Percentiles rank a stretch among this genome's conserved stretches.
Conservation (phyloP, 2,888 invertebrate genomes). For the Trichogramma dendrolimi region DNA sequence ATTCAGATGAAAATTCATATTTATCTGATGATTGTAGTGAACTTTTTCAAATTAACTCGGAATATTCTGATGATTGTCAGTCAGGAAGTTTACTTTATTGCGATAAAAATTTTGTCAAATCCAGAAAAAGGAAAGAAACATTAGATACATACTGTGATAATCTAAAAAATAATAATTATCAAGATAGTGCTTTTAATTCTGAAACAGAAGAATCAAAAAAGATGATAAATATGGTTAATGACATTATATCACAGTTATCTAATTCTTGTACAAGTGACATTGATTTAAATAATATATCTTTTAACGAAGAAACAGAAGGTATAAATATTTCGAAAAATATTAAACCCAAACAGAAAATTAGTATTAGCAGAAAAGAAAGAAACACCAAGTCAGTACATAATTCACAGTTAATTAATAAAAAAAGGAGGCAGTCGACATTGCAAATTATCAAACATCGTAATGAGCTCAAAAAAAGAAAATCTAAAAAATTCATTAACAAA, state of each 20-base stretch:
- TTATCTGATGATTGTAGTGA: background rate
- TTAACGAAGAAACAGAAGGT: constrained; percentile 11
- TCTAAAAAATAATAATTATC: background rate
- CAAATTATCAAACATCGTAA: constrained; percentile 21
- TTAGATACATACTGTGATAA: background rate
- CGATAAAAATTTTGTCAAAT: constrained; percentile 21
- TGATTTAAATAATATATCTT: constrained; percentile 1
- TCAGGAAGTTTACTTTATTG: background rate
- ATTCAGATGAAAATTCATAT: constrained; percentile 12
- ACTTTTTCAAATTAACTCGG: constrained; percentile 1
- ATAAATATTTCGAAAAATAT: background rate
- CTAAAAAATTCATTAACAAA: constrained; percentile 11
- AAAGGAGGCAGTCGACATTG: constrained; percentile 11
- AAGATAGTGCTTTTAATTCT: constrained; percentile 11
- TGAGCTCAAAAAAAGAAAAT: background rate
- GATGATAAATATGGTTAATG: constrained; percentile 37
- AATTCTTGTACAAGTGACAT: constrained; percentile 34
- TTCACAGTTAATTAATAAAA: constrained; percentile 1
- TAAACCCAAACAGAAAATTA: constrained; percentile 20
- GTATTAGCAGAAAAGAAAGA: constrained; percentile 20
- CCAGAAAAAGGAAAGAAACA: constrained; percentile 14
- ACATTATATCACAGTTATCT: constrained; percentile 39
- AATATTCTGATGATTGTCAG: constrained; percentile 2
- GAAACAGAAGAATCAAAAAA: constrained; percentile 27
- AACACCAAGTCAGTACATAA: background rate